Conservation (phyloP, 35 echinoderm and acorn worm species). For the Diadema setosum region DNA sequence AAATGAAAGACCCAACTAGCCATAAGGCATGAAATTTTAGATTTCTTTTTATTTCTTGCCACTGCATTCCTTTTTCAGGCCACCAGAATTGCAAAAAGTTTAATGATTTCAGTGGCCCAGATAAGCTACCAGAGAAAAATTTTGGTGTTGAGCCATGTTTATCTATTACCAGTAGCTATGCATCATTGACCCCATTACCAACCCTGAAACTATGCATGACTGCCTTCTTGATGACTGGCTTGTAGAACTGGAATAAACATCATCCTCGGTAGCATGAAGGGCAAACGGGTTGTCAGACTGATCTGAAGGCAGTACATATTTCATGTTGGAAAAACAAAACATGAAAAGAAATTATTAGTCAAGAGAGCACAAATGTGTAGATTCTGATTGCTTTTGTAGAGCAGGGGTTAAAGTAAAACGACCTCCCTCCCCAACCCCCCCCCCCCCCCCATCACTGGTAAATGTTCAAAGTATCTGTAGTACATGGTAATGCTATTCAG, state of each 20-base stretch:
- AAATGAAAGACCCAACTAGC: too few relatives aligned
- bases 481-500: too few relatives aligned
- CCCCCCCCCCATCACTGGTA: too few relatives aligned
- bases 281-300: conserved; percentile 54
- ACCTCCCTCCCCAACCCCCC: too few relatives aligned
- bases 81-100: not conserved
- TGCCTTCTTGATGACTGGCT: not conserved
- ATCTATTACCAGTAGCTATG: too few relatives aligned
- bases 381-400: too few relatives aligned
- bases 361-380: too few relatives aligned
- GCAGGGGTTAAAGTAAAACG: too few relatives aligned
- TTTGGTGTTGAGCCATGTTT: not conserved
- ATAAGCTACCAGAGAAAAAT: not conserved
- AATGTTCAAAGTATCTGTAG: too few relatives aligned
- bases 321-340: too few relatives aligned
- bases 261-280: conserved; percentile 23
- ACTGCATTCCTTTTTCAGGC: not conserved
- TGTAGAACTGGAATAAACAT: not conserved
- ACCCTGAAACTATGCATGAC: conserved; percentile 9
- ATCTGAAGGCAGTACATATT: conserved; percentile 31
- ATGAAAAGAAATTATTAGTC: too few relatives aligned
- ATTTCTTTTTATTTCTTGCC: not conserved
- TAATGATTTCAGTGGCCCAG: not conserved
- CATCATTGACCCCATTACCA: too few relatives aligned
- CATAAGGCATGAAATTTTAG: not conserved